Base-by-base conservation (phyloP, 2,888 invertebrate species). In the Argyresthia albistria region DNA sequence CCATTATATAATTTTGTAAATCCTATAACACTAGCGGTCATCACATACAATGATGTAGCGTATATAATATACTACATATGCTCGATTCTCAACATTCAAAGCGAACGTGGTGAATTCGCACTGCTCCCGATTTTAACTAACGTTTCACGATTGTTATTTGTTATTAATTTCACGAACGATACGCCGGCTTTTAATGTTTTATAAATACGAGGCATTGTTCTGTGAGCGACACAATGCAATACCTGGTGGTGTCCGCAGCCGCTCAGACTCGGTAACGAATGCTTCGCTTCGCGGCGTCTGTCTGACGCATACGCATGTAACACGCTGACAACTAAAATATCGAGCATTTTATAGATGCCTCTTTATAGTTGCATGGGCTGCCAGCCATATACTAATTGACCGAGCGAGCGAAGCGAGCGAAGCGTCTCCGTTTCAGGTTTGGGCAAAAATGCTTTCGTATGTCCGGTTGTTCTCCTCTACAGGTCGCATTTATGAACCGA, bases 81-180 rank as follows among this genome's bases (percentile, higher is more conserved):
- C 25, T 25, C 25, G 25, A 25, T 25, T 25, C 25, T 25, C 25
- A 25, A 25, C 25, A 25, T 25, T 25, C 25, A 25, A 25, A 43
- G 35, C 50, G n/a, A 43, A 12, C 25, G 25, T 25, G 35, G 50
- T 50, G 15, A 50, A 81, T 83, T 84, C 83, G 74, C 81, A 76
- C 74, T 71, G 80, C 76, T 76, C 73, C 80, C 80, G 80, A 82
- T n/a, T n/a, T n/a, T n/a, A n/a, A 81, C 79, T 80, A 81, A 80
- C 79, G 83, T 84, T 84, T 78, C 86, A 82, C 82, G 78, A 83
- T 84, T 86, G 86, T 86, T 86, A 86, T 87, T 87, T 86, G 86
- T 87, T 87, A 86, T 87, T 86, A 86, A 86, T 87, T 86, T 87
- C 86, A 80, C 77, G 83, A 84, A 78, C 86, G 86, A 84, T 86